Evolutionary conservation across 2,113 vertebrate genomes (phyloP), one percentile per base, ranked within the genome.

Genomic region (Egretta garzetta): DNA sequence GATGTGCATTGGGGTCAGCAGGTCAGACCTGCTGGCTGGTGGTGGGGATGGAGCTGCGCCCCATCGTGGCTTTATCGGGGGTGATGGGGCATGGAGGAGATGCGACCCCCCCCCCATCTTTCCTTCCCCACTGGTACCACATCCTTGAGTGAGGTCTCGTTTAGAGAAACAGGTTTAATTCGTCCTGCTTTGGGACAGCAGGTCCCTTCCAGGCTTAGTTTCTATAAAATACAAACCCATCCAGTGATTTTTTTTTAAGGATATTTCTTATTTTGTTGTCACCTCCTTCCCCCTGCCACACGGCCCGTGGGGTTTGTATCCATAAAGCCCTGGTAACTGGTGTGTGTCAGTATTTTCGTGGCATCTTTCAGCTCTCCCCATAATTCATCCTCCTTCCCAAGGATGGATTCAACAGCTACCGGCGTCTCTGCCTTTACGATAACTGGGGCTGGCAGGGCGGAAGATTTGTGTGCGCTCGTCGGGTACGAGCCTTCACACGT

Each of bases 291-390:
- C 9, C 15, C 39, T 41, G 33, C 68, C 50, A 7, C 7, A 0
- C 0, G 3, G 15, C 9, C 1, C 4, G 0, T 18, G 33, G 67
- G 26, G 22, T 72, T 72, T 39, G 41, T 47, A 41, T 32, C 84
- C 71, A 10, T 22, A 37, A 70, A 90, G 21, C 52, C 33, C 1
- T 2, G n/a, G 62, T 59, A 66, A 4, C 64, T 70, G 73, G 41
- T 50, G 39, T 8, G 33, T 6, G 75, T 93, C 71, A 10, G 53
- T 55, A 6, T 86, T 76, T 75, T 45, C 35, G 1, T 14, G 52
- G 63, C 86, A 55, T n/a, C 43, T 83, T 86, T 64, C 76, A 62
- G 19, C 67, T 63, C 37, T 28, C 0, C 3, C 63, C 12, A 3
- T 33, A 35, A 53, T 72, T 53, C 67, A n/a, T 84, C 84, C 53